phyloP scores from a whole-genome alignment of 2,797 vertebrate genomes.

The Falco cherrug region DNA sequence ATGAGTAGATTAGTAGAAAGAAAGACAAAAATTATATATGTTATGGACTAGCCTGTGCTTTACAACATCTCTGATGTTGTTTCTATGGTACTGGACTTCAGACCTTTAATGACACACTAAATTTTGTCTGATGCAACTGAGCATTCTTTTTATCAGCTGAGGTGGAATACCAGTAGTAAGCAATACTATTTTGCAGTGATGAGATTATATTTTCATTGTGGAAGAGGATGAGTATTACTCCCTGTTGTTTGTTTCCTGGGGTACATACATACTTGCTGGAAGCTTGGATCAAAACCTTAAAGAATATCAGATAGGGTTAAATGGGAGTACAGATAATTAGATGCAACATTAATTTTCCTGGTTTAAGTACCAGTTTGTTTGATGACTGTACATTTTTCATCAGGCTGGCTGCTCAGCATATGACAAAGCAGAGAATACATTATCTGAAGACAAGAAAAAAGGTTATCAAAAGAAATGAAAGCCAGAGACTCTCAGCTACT shows the following conservation, averaged over 20 bases:
- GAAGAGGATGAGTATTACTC: background rate
- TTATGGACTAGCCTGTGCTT: background rate
- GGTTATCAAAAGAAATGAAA: background rate
- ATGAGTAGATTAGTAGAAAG: background rate
- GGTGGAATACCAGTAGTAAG: background rate
- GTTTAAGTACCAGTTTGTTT: background rate
- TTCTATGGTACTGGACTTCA: background rate
- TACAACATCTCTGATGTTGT: background rate
- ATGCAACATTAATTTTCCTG: background rate
- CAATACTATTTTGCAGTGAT: background rate
- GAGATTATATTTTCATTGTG: background rate
- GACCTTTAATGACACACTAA: background rate
- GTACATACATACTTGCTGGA: background rate
- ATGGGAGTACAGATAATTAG: background rate
- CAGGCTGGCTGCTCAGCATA: background rate
- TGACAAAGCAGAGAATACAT: background rate
- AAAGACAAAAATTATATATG: background rate
- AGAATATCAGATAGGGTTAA: background rate
- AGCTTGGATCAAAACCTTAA: background rate
- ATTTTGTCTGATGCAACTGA: background rate
- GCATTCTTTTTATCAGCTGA: background rate
- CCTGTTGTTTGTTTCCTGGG: background rate
- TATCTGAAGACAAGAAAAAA: background rate
- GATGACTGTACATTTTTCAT: background rate
- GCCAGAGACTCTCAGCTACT: background rate